Conservation (phyloP, 2,113 vertebrate genomes). For the Hoplias malabaricus region DNA sequence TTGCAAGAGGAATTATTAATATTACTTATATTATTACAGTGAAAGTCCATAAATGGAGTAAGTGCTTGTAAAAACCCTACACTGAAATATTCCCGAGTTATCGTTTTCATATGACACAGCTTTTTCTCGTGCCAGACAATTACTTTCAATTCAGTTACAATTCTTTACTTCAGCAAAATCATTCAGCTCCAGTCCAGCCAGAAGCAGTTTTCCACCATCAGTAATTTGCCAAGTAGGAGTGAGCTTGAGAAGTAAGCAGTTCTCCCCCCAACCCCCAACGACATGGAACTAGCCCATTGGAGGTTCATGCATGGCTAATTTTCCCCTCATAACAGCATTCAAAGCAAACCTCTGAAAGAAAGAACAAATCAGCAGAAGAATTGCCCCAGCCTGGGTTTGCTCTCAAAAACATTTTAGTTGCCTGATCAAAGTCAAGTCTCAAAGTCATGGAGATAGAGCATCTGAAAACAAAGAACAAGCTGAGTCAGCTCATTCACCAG, state of each 20-base stretch:
- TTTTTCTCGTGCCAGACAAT: background rate
- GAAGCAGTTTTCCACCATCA: background rate
- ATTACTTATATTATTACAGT: too few species aligned
- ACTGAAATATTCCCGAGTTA: background rate
- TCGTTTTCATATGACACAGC: background rate
- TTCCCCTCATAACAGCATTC: background rate
- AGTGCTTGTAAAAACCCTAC: background rate
- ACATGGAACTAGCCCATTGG: background rate
- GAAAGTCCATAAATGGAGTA: background rate
- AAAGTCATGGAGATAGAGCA: slow-evolving; percentile 12
- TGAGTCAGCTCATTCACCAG: background rate
- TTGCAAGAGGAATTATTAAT: too few species aligned
- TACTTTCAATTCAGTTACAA: background rate
- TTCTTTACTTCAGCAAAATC: background rate
- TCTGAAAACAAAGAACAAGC: background rate
- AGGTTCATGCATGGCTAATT: background rate
- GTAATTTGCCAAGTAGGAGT: background rate
- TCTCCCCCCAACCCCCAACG: background rate
- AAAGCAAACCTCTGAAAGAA: background rate
- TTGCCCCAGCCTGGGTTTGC: background rate
- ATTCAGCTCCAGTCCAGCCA: background rate
- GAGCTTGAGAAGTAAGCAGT: background rate
- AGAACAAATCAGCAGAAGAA: background rate
- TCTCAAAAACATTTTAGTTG: background rate
- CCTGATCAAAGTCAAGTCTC: background rate